A percentile compares a stretch with the other conserved stretches of the same genome.
Evolutionary conservation across 1,140 invertebrate species (phyloP).

Genomic region (Stegodyphus dumicola): DNA sequence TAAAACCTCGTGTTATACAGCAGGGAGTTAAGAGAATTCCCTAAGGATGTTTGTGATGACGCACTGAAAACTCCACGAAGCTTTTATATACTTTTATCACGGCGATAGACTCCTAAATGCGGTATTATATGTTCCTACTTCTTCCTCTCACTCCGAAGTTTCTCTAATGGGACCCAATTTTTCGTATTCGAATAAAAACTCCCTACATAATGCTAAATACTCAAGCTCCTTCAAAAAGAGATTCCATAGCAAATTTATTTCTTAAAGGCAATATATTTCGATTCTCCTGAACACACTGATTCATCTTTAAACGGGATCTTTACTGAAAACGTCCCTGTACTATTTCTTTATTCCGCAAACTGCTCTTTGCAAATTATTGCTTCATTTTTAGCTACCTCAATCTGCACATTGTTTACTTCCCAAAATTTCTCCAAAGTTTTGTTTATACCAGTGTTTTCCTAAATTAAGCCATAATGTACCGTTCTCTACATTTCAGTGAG

Average conservation of each 20-base stretch:
- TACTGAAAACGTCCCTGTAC: neutral
- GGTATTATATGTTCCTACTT: neutral
- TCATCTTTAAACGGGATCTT: conserved; percentile 5
- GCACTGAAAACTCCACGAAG: neutral
- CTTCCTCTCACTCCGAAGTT: neutral
- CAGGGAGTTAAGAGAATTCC: neutral
- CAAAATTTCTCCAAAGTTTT: conserved; percentile 8
- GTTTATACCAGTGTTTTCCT: neutral
- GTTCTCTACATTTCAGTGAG: neutral
- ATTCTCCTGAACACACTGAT: neutral
- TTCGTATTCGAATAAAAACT: conserved; percentile 11
- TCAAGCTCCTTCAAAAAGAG: neutral
- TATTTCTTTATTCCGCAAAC: neutral
- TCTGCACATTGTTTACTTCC: neutral
- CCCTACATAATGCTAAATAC: neutral
- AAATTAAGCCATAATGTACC: neutral
- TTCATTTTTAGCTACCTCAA: neutral
- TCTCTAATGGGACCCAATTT: neutral
- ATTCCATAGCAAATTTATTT: conserved; percentile 4
- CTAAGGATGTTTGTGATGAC: neutral
- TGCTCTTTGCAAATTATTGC: conserved; percentile 2
- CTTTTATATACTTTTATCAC: neutral
- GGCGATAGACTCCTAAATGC: neutral
- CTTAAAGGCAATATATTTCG: neutral
- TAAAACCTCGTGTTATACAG: neutral